Base-by-base conservation (phyloP, 2,113 vertebrate genomes). In the Podarcis cretensis region DNA sequence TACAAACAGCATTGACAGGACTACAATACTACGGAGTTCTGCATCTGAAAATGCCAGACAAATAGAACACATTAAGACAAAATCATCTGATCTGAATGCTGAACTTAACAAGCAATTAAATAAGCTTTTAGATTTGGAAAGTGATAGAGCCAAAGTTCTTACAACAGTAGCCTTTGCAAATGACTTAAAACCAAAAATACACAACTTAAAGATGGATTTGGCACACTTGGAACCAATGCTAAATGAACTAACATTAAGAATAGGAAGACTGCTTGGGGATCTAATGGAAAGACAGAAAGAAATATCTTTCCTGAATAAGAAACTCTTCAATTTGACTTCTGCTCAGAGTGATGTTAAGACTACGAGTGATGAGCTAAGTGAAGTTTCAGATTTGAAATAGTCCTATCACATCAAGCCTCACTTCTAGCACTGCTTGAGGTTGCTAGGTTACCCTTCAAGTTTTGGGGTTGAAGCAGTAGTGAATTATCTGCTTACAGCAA, bases 131-230 rank as follows among this genome's bases (percentile, higher is more conserved):
- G 96, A 95, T 89, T 96, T 99, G 2, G 98, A 99, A 96, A 96
- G 98, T 71, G 96, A 97, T 86, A 97, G 98, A 89, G 98, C 98
- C 4, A 99, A 98, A 87, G 89, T 99, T 89, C 91, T 98, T 40
- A 97, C 97, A 86, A 98, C 98, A 0, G 95, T 98, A 86, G 97
- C 95, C 10, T 99, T 99, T 89, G 98, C 98, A 84, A 96, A 96
- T 25, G 99, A 99, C 91, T 97, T 99, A 25, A 98, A 98, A 92
- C 99, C 99, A 37, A 99, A 98, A 86, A 96, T 99, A 1, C 95
- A 96, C 37, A 95, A 97, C 69, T 96, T 99, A 35, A 98, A 96
- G 90, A 97, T 97, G 82, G 98, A 99, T 93, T 98, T 98, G 9
- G 94, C 95, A 13, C 93, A 90, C 14, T 94, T 99, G 30, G 98